These are phyloP conservation scores for Myrmophylax atrothorax DNA, from an alignment of 2,113 vertebrate genomes.

Conservation along the genomic window DNA sequence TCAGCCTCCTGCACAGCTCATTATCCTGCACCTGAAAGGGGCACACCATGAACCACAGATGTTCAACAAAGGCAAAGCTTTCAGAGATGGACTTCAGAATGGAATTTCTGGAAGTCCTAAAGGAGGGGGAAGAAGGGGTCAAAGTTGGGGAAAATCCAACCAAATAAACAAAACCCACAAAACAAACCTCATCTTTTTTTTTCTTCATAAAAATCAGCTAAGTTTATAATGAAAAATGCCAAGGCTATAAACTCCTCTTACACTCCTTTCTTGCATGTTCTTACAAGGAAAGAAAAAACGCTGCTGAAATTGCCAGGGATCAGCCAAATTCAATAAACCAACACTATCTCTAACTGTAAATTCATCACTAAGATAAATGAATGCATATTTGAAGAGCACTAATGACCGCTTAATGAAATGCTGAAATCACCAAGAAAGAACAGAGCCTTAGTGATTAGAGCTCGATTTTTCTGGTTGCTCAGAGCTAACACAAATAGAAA, in stretches of 20 bases:
- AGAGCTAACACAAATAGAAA: neutral
- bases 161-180: neutral
- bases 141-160: neutral
- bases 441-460: neutral
- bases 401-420: constrained; percentile 69
- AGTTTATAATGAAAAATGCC: neutral
- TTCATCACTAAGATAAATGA: constrained; percentile 69
- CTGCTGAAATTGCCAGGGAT: constrained; percentile 61
- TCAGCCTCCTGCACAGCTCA: neutral
- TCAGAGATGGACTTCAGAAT: neutral
- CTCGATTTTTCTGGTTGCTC: neutral
- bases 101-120: neutral
- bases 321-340: constrained; percentile 70
- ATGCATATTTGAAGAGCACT: constrained; percentile 70
- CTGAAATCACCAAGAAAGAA: constrained; percentile 40
- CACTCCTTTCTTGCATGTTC: constrained; percentile 26
- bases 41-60: accelerated
- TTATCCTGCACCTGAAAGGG: neutral
- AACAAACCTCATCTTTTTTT: neutral
- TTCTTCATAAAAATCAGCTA: neutral
- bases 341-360: constrained; percentile 48
- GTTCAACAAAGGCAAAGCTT: neutral
- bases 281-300: constrained; percentile 32
- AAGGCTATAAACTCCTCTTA: neutral
- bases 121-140: too few species aligned